phyloP scores from a whole-genome alignment of 2,888 invertebrate species.

The Agrotis segetum region DNA sequence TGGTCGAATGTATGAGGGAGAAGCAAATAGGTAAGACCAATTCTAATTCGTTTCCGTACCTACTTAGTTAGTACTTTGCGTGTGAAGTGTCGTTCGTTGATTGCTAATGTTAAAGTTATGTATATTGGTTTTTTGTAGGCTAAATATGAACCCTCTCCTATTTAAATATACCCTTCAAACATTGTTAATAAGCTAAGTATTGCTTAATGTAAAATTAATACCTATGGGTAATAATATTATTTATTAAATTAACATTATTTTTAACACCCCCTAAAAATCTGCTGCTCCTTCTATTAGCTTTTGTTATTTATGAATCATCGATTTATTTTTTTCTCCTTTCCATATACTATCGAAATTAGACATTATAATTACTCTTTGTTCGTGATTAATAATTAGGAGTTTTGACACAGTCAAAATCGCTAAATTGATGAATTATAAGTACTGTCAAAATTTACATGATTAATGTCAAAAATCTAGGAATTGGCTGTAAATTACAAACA shows the following conservation, averaged over 20 bases:
- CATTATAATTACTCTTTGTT: no score
- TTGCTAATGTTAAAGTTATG: slow-evolving; percentile 12
- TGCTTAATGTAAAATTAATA: slow-evolving; percentile 8
- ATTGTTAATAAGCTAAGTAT: slow-evolving; percentile 14
- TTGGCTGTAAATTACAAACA: no score
- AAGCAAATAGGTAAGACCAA: no score
- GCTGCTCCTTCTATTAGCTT: neutral
- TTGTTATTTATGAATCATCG: neutral
- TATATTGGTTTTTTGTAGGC: slow-evolving; percentile 30
- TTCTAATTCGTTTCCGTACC: slow-evolving; percentile 11
- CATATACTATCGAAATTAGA: no score
- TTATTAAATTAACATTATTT: neutral
- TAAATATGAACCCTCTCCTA: neutral
- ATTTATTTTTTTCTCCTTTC: neutral
- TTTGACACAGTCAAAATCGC: no score
- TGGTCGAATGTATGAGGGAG: no score
- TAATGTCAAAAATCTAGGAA: no score
- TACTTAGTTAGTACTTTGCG: slow-evolving; percentile 3
- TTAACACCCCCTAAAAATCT: neutral
- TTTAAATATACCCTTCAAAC: neutral
- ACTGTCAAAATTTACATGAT: no score
- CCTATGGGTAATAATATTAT: no score
- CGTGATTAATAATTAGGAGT: no score
- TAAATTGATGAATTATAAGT: no score
- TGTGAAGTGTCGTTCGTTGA: slow-evolving; percentile 39